phyloP scores from a whole-genome alignment of 1,140 invertebrate genomes.

The Magallana gigas region DNA sequence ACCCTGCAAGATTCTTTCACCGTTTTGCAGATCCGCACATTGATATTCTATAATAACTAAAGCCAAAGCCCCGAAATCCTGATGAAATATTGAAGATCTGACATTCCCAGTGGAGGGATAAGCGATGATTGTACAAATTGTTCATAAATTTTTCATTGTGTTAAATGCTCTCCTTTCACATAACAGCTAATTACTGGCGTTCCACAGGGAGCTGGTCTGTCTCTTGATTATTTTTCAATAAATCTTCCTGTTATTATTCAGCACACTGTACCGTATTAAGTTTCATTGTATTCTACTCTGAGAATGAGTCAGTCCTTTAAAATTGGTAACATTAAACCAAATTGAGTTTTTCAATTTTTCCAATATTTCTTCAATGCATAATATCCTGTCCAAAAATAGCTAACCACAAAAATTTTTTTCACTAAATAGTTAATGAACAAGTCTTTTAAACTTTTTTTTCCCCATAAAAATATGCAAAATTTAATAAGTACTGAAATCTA shows the following conservation, averaged over 20 bases:
- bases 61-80: neutral
- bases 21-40: neutral
- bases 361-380: too few relatives aligned
- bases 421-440: too few relatives aligned
- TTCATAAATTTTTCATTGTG: conserved; percentile 17
- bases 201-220: neutral
- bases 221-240: neutral
- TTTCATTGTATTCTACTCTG: too few relatives aligned
- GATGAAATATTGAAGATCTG: neutral
- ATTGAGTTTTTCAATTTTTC: too few relatives aligned
- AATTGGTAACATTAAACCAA: too few relatives aligned
- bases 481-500: too few relatives aligned
- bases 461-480: too few relatives aligned
- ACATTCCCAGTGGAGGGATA: neutral
- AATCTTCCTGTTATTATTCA: neutral
- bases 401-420: too few relatives aligned
- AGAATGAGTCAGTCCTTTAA: too few relatives aligned
- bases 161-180: conserved; percentile 15
- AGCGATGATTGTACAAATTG: conserved; percentile 14
- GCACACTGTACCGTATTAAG: neutral
- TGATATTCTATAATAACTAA: neutral
- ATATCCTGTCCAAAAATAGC: too few relatives aligned
- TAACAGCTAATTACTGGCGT: neutral
- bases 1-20: neutral
- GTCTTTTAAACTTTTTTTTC: too few relatives aligned